Evolutionary conservation across 1,140 invertebrate species (phyloP), one percentile per base, ranked within the genome.

Genomic region (Drosophila willistoni): DNA sequence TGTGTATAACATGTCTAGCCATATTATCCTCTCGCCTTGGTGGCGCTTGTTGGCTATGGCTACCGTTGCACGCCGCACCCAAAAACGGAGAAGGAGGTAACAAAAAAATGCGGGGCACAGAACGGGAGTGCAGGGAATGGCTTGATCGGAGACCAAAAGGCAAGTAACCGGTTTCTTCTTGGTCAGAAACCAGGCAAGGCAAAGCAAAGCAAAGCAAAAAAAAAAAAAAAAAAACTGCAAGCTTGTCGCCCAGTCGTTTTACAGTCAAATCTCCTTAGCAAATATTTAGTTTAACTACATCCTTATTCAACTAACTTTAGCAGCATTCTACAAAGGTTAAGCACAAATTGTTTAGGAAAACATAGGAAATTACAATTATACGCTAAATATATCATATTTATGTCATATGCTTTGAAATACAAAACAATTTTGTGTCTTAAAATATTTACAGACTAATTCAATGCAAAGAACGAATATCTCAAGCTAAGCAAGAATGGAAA

Each of bases 61-160:
- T 86, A 83, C 83, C 63, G 84, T 83, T 71, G 79, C 79, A 87
- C 83, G 83, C 77, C 71, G 71, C 72, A 29, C 66, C 77, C 71
- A 79, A 70, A 47, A 47, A 17, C 1, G 14, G 14, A 44, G 14
- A 14, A 14, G 14, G 29, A 29, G 29, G 6, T 29, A 29, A 36
- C 34, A 17, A 17, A 47, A 19, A 47, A 22, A 51, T 33, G 39
- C 13, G 66, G 36, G 14, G 25, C 19, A 17, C 13, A 25, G 65
- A 51, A 44, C 41, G 29, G 70, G 66, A 77, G 73, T 75, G 25
- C 7, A 62, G 12, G 22, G 44, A 51, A 51, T 51, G 17, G 44
- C 44, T 51, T 47, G 44, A 47, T 47, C 17, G 12, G 44, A 51
- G 19, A 51, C 56, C n/a, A 39, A 33, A 7, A 59, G 36, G 17